These are phyloP conservation scores for Chesias legatella DNA, from an alignment of 2,888 invertebrate genomes.

Conservation along the genomic window DNA sequence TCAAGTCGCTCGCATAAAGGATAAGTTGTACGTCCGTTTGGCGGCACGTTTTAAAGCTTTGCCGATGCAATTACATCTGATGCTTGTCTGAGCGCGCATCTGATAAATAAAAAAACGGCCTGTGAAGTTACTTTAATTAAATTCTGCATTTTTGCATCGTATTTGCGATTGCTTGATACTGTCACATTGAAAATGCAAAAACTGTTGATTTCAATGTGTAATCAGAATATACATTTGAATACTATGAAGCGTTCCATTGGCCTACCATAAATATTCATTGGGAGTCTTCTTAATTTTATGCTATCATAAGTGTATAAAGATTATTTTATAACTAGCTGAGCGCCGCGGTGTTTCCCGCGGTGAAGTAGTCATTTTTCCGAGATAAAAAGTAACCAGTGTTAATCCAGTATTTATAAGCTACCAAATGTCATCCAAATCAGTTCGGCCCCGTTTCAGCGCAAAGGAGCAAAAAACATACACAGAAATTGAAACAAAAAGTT, in stretches of 20 bases:
- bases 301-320: no score
- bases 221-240: constrained; percentile 41
- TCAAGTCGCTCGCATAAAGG: constrained; percentile 17
- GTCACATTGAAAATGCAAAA: constrained; percentile 45
- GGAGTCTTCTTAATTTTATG: constrained; percentile 3
- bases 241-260: constrained; percentile 16
- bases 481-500: no score
- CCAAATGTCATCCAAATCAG: no score
- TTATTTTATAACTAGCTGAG: no score
- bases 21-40: constrained; percentile 44
- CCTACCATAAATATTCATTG: constrained; percentile 8
- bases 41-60: constrained; percentile 61
- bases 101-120: constrained; percentile 66
- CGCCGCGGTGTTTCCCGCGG: no score
- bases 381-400: no score
- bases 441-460: no score
- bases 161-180: constrained; percentile 42
- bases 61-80: constrained; percentile 67
- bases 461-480: no score
- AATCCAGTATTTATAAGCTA: no score
- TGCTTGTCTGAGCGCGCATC: constrained; percentile 63
- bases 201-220: constrained; percentile 47
- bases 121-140: constrained; percentile 67
- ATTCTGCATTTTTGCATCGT: constrained; percentile 54
- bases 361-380: no score